Conservation (phyloP, 1,140 invertebrate species). For the Drosophila mayri region DNA sequence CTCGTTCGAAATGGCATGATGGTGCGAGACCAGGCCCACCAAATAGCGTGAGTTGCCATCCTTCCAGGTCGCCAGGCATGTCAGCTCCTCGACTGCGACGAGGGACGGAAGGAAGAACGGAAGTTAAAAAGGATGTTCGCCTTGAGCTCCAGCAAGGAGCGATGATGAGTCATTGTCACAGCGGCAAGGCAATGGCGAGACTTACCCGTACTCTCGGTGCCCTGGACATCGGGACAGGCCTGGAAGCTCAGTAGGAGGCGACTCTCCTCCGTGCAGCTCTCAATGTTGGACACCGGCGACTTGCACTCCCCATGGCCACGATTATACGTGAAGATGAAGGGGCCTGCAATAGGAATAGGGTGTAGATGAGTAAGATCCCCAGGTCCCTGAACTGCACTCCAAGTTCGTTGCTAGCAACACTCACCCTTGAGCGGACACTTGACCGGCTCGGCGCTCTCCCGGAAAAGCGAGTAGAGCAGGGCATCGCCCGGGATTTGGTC, state of each 20-base stretch:
- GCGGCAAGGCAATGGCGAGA: slow-evolving; percentile 4
- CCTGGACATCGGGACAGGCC: slow-evolving; percentile 95
- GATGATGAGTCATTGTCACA: slow-evolving; percentile 39
- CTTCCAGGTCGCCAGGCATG: slow-evolving; percentile 95
- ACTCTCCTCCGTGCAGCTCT: slow-evolving; percentile 95
- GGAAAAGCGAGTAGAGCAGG: slow-evolving; percentile 94
- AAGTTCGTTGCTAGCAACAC: slow-evolving; percentile 32
- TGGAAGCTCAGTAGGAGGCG: slow-evolving; percentile 94
- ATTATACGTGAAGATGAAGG: slow-evolving; percentile 87
- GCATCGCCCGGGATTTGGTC: slow-evolving; percentile 95
- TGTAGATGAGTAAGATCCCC: slow-evolving; percentile 1
- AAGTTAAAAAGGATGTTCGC: slow-evolving; percentile 42
- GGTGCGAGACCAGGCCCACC: slow-evolving; percentile 90
- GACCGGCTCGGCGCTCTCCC: slow-evolving; percentile 92
- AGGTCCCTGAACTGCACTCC: slow-evolving; percentile 30
- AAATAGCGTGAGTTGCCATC: slow-evolving; percentile 94
- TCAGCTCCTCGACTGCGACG: slow-evolving; percentile 92
- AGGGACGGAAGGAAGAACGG: slow-evolving; percentile 21
- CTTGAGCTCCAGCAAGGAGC: slow-evolving; percentile 39
- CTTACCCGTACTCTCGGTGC: slow-evolving; percentile 93
- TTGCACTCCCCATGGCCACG: slow-evolving; percentile 93
- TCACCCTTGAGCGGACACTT: slow-evolving; percentile 91
- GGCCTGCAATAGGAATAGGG: slow-evolving; percentile 56
- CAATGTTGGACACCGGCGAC: slow-evolving; percentile 93
- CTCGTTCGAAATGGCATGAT: slow-evolving; percentile 94